Conservation (phyloP, 2,888 invertebrate genomes). For the Dexiosoma caninum region DNA sequence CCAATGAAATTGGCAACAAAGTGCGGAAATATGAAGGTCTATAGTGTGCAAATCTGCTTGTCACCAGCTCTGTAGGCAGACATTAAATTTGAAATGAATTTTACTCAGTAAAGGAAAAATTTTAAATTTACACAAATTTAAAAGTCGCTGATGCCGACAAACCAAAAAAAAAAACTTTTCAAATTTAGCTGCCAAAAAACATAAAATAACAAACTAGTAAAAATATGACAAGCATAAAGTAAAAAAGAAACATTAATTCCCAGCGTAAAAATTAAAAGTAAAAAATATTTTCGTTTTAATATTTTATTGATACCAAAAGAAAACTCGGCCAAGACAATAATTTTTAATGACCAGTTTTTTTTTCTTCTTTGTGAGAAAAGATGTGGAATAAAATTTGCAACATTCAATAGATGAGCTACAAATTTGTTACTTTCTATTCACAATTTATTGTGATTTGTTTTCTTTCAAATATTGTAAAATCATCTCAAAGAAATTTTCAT, state of each 20-base stretch:
- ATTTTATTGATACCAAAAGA: background rate
- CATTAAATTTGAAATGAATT: too few relatives aligned
- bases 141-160: background rate
- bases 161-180: background rate
- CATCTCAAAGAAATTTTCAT: conserved; percentile 17
- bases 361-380: too few relatives aligned
- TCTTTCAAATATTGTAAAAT: conserved; percentile 31
- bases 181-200: background rate
- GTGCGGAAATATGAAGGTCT: too few relatives aligned
- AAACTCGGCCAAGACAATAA: background rate
- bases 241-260: background rate
- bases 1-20: too few relatives aligned
- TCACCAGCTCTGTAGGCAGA: too few relatives aligned
- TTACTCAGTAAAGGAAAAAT: too few relatives aligned
- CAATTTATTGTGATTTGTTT: conserved; percentile 15
- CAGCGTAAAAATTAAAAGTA: background rate
- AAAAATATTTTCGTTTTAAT: background rate
- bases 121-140: too few relatives aligned
- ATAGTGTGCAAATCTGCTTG: too few relatives aligned
- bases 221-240: background rate
- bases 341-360: background rate
- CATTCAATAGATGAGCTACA: conserved; percentile 34
- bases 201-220: background rate
- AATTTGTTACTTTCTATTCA: conserved; percentile 2
- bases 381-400: background rate